Evolutionary conservation across 1,140 invertebrate species (phyloP).

Genomic region (Neoseiulus cucumeris): DNA sequence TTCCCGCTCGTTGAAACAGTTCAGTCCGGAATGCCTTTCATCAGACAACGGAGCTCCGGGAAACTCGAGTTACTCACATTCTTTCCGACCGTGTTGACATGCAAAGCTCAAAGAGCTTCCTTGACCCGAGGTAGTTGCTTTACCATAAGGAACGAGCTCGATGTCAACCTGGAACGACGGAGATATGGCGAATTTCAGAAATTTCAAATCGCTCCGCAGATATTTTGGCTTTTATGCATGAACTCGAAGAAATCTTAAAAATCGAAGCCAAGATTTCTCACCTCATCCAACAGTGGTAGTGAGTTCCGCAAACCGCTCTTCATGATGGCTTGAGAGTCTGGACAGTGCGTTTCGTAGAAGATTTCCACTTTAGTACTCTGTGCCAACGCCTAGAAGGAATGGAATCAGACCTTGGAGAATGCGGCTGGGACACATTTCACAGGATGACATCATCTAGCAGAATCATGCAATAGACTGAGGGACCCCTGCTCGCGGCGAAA

Average conservation of each 20-base stretch:
- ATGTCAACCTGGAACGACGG: conserved; percentile 1
- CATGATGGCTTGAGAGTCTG: neutral
- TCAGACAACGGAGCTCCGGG: neutral
- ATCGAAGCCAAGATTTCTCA: neutral
- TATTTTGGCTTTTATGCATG: too few species aligned
- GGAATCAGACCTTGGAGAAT: too few species aligned
- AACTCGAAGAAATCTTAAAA: neutral
- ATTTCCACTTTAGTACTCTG: neutral
- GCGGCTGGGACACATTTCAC: too few species aligned
- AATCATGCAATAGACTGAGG: too few species aligned
- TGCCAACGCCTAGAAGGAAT: neutral
- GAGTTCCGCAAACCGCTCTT: neutral
- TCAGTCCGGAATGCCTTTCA: neutral
- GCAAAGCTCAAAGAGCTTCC: neutral
- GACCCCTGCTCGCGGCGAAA: too few species aligned
- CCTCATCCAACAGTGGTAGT: neutral
- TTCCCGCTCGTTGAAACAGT: neutral
- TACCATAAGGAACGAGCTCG: neutral
- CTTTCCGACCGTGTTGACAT: neutral
- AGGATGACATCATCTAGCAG: too few species aligned
- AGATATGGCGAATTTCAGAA: neutral
- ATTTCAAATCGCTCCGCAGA: neutral
- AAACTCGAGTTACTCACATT: neutral
- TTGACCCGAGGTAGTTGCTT: neutral
- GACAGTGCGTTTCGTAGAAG: conserved; percentile 7